Conservation (phyloP, 2,888 invertebrate genomes). For the Pseudanteris insignis region DNA sequence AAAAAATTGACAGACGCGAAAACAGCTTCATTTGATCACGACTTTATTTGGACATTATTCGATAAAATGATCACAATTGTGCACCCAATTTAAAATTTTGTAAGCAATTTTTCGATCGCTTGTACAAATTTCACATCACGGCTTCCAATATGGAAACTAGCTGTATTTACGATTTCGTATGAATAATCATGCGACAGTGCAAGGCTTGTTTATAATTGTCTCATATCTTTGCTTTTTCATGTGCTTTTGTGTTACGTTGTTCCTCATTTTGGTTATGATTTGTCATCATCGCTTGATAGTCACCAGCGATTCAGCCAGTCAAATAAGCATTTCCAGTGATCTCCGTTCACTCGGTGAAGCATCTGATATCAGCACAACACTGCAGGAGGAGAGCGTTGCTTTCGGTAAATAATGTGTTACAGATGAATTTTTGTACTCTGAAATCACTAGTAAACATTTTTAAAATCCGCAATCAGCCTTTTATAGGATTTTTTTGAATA, state of each 20-base stretch:
- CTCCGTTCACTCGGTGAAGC: constrained; percentile 64
- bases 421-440: constrained; percentile 3
- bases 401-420: constrained; percentile 61
- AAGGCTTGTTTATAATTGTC: constrained; percentile 31
- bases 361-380: constrained; percentile 62
- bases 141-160: too few relatives aligned
- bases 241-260: constrained; percentile 54
- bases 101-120: constrained; percentile 3
- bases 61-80: constrained; percentile 4
- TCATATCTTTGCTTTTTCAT: constrained; percentile 53
- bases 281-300: constrained; percentile 65
- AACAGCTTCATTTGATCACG: constrained; percentile 6
- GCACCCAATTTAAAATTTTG: constrained; percentile 1
- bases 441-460: too few relatives aligned
- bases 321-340: constrained; percentile 67
- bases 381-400: constrained; percentile 65
- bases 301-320: constrained; percentile 66
- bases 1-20: neutral
- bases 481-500: too few relatives aligned
- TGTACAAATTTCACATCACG: constrained; percentile 1
- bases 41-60: neutral
- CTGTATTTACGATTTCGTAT: too few relatives aligned
- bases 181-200: constrained; percentile 20
- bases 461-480: too few relatives aligned
- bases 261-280: constrained; percentile 54